Evolutionary conservation across 2,888 invertebrate genomes (phyloP).

Genomic region (Octodonta nipae): DNA sequence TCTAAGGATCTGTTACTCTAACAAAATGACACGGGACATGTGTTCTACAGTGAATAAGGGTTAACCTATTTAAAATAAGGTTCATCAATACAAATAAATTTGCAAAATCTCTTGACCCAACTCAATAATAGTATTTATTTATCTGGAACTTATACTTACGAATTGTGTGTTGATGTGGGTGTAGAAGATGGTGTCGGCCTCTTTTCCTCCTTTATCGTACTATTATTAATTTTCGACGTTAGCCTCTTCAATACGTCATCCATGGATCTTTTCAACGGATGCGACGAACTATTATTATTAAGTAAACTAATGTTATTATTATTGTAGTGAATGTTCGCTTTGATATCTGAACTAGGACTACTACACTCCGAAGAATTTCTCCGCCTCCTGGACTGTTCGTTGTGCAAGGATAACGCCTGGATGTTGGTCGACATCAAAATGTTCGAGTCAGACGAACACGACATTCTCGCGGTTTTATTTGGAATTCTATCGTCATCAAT

Average conservation of each 20-base stretch:
- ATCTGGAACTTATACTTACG: conserved; percentile 26
- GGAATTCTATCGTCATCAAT: conserved; percentile 34
- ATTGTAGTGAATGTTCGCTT: conserved; percentile 43
- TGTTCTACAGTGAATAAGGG: too few species aligned
- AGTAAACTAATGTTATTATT: conserved; percentile 46
- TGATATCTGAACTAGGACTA: conserved; percentile 54
- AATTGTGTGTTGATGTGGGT: conserved; percentile 37
- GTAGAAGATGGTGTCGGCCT: conserved; percentile 58
- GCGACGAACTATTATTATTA: conserved; percentile 47
- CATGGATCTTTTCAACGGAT: conserved; percentile 67
- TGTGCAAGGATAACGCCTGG: conserved; percentile 40
- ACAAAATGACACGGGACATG: too few species aligned
- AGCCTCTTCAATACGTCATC: conserved; percentile 77
- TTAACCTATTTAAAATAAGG: too few species aligned
- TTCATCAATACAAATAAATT: too few species aligned
- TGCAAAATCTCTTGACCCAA: too few species aligned
- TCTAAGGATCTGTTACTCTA: too few species aligned
- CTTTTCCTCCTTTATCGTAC: conserved; percentile 58
- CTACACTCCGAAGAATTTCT: conserved; percentile 57
- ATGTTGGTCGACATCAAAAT: conserved; percentile 28
- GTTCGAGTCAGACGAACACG: conserved; percentile 22
- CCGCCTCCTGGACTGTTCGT: conserved; percentile 38
- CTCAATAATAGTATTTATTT: neutral
- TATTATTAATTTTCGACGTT: conserved; percentile 73
- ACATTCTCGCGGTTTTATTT: conserved; percentile 33